Conservation (phyloP, 1,140 invertebrate genomes). For the Bacillus rossius region DNA sequence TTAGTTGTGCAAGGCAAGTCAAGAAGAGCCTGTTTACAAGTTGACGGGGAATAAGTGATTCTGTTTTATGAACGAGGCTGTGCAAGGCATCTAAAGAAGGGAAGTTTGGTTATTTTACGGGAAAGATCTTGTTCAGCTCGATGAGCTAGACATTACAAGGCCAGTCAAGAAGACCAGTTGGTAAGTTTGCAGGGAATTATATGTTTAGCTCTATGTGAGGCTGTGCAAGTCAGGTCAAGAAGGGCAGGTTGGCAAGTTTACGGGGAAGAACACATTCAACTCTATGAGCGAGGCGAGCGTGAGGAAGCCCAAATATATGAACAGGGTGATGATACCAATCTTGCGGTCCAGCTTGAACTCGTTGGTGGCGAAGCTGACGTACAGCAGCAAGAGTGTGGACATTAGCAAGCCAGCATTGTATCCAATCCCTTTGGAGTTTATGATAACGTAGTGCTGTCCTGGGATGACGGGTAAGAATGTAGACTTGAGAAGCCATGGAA, state of each 20-base stretch:
- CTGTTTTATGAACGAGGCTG: too few species aligned
- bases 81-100: too few species aligned
- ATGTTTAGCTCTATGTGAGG: too few species aligned
- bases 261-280: conserved; percentile 36
- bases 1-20: too few species aligned
- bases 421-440: conserved; percentile 35
- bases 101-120: too few species aligned
- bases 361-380: conserved; percentile 29
- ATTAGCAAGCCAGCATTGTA: conserved; percentile 39
- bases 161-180: too few species aligned
- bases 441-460: conserved; percentile 25
- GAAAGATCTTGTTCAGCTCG: too few species aligned
- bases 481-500: conserved; percentile 47
- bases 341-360: conserved; percentile 32
- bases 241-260: conserved; percentile 35
- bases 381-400: conserved; percentile 28
- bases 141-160: too few species aligned
- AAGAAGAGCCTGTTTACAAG: too few species aligned
- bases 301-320: conserved; percentile 36
- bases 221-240: too few species aligned
- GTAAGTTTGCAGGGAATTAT: too few species aligned
- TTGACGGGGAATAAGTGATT: too few species aligned
- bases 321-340: conserved; percentile 27
- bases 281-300: conserved; percentile 37
- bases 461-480: conserved; percentile 28